A percentile compares a stretch with the other conserved stretches of the same genome.
Conservation (phyloP, 2,888 invertebrate genomes). For the Cordilura impudica region DNA sequence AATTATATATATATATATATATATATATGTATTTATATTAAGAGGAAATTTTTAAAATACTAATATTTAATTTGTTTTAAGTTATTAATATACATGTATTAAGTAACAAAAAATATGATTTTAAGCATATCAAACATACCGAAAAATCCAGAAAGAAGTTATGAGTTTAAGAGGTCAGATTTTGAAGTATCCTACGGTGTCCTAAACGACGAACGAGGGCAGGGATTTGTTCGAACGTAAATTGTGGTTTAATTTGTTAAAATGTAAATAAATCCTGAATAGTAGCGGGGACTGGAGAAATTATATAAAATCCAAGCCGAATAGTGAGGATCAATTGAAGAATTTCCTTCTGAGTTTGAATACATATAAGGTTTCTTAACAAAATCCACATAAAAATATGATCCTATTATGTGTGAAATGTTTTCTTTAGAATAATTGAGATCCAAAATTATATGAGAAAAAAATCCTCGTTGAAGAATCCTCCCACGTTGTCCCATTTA, state of each 20-base stretch:
- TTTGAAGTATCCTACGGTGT: slow-evolving; percentile 45
- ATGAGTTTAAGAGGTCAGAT: slow-evolving; percentile 40
- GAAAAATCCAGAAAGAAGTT: slow-evolving; percentile 55
- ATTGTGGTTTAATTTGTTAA: not conserved
- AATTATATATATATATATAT: no score
- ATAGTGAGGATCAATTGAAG: slow-evolving; percentile 4
- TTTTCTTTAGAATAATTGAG: not conserved
- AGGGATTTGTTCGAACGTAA: slow-evolving; percentile 14
- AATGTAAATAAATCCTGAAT: slow-evolving; percentile 40
- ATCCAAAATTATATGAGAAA: slow-evolving; percentile 45
- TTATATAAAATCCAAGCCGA: slow-evolving; percentile 29
- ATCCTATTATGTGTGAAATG: not conserved
- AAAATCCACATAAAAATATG: not conserved
- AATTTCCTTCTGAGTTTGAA: slow-evolving; percentile 15
- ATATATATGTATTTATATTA: no score
- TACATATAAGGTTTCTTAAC: not conserved
- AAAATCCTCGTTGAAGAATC: slow-evolving; percentile 56
- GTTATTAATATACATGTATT: not conserved
- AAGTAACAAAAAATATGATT: slow-evolving; percentile 13
- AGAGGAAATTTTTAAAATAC: not conserved
- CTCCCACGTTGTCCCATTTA: slow-evolving; percentile 62
- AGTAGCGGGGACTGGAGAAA: slow-evolving; percentile 15
- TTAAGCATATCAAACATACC: slow-evolving; percentile 57
- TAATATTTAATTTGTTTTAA: not conserved
- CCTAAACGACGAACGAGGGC: slow-evolving; percentile 37